Evolutionary conservation across 2,113 vertebrate genomes (phyloP).

Genomic region (Actinemys pallida): DNA sequence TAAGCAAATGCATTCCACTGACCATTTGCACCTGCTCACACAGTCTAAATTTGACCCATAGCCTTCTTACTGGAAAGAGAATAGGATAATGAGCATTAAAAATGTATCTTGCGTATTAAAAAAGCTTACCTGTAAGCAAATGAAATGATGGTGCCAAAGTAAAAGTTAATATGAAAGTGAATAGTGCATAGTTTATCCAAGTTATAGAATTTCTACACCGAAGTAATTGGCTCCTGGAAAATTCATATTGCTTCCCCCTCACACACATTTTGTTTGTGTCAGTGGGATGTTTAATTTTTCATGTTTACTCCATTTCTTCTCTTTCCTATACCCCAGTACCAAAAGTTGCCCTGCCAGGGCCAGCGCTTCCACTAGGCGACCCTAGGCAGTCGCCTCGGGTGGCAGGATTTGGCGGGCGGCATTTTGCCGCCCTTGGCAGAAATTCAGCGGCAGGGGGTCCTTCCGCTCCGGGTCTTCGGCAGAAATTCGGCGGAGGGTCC

Average conservation of each 20-base stretch:
- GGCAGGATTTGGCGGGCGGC: too few species aligned
- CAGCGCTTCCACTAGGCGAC: too few species aligned
- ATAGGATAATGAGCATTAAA: background rate
- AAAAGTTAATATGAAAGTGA: background rate
- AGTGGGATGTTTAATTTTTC: background rate
- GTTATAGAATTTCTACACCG: background rate
- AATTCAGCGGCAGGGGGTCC: too few species aligned
- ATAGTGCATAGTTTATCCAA: fast-evolving
- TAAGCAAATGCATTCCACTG: background rate
- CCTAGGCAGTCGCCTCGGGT: too few species aligned
- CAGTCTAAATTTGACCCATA: background rate
- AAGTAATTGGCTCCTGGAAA: background rate
- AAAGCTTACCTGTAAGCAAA: background rate
- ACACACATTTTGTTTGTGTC: background rate
- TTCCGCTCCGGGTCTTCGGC: too few species aligned
- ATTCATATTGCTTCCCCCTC: background rate
- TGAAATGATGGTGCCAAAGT: background rate
- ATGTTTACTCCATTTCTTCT: background rate
- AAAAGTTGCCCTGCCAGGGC: background rate
- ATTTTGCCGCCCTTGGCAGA: too few species aligned
- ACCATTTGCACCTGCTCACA: background rate
- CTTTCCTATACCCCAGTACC: background rate
- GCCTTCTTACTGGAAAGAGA: background rate
- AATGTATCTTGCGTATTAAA: background rate
- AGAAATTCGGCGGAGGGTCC: too few species aligned